Conservation (phyloP, 2,888 invertebrate species). For the Psylliodes chrysocephalus region DNA sequence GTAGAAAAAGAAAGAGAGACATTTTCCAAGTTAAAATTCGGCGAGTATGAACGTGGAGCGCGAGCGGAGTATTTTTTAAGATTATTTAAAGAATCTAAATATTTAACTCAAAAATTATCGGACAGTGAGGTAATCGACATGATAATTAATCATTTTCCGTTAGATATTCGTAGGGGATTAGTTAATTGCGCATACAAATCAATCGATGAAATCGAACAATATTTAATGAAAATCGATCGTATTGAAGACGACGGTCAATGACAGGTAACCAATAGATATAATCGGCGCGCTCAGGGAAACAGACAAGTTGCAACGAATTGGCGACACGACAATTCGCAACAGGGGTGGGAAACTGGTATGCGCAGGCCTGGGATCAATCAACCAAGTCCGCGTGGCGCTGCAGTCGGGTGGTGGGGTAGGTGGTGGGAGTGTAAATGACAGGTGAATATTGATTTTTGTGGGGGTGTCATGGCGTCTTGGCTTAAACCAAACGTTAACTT, state of each 20-base stretch:
- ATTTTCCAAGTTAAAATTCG: conserved; percentile 27
- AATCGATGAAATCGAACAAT: conserved; percentile 26
- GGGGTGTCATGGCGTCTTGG: too few relatives aligned
- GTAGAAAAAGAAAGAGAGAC: conserved; percentile 28
- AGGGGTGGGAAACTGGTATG: too few relatives aligned
- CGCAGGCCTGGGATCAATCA: too few relatives aligned
- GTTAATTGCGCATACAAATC: conserved; percentile 24
- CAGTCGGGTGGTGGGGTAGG: too few relatives aligned
- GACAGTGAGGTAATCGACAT: conserved; percentile 24
- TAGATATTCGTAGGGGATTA: conserved; percentile 30
- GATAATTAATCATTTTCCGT: conserved; percentile 23
- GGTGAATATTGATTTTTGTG: too few relatives aligned
- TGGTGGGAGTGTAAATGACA: too few relatives aligned
- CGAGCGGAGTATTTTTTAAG: conserved; percentile 36
- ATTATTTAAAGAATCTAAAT: conserved; percentile 20
- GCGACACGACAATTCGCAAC: too few relatives aligned
- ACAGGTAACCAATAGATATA: background rate
- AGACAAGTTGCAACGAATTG: too few relatives aligned
- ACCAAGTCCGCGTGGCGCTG: too few relatives aligned
- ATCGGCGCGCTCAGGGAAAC: too few relatives aligned
- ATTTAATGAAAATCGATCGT: conserved; percentile 27
- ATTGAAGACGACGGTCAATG: conserved; percentile 9
- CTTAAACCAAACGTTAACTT: too few relatives aligned
- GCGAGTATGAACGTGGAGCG: conserved; percentile 26
- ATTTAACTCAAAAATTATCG: conserved; percentile 15